Conservation (phyloP, 2,888 invertebrate species). For the Scaeva pyrastri region DNA sequence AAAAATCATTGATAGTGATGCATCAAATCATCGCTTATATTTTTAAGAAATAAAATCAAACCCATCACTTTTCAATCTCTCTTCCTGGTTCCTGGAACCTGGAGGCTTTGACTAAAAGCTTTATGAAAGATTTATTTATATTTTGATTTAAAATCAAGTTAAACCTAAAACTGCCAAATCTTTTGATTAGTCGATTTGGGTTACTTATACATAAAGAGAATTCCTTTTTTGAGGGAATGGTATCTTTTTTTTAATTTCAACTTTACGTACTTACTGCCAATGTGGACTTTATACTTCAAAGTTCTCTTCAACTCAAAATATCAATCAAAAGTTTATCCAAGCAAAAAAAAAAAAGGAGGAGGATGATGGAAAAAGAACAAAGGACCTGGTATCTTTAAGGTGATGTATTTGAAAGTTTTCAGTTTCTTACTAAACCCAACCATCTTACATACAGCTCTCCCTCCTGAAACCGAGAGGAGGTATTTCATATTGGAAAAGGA, state of each 20-base stretch:
- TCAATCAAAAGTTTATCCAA: conserved; percentile 7
- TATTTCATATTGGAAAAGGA: conserved; percentile 6
- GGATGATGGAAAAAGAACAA: conserved; percentile 1
- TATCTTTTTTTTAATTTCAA: neutral
- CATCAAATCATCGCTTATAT: too few species aligned
- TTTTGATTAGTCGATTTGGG: too few species aligned
- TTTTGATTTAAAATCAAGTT: too few species aligned
- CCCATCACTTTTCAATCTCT: too few species aligned
- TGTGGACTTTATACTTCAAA: neutral
- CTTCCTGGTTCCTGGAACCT: too few species aligned
- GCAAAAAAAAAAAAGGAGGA: neutral
- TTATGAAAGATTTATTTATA: too few species aligned
- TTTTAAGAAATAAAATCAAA: too few species aligned
- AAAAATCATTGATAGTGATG: too few species aligned
- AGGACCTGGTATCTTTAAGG: neutral
- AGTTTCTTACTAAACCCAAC: neutral
- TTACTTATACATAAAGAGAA: too few species aligned
- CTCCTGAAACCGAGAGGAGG: neutral
- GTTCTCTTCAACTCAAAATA: neutral
- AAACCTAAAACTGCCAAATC: too few species aligned
- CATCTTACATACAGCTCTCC: neutral
- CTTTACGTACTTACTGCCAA: neutral
- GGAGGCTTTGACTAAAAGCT: too few species aligned
- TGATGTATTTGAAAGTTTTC: conserved; percentile 31
- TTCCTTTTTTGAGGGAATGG: neutral